phyloP scores from a whole-genome alignment of 37 sponge, comb jelly and placozoan genomes.

The Hexactinellida sp. region DNA sequence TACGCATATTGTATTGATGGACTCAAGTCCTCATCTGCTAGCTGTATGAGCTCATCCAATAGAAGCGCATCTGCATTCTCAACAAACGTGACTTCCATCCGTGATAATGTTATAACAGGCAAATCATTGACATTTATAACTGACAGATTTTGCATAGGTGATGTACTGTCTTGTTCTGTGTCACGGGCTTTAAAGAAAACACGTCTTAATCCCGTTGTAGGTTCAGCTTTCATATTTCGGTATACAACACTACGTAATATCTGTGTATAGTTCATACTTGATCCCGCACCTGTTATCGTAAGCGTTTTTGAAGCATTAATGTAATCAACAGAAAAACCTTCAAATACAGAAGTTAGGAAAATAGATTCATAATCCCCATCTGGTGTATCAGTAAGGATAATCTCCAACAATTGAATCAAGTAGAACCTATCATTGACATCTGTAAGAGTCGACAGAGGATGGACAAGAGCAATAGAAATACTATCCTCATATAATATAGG shows the following conservation, averaged over 20 bases:
- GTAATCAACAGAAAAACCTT: background rate
- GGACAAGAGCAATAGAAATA: background rate
- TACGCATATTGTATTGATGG: background rate
- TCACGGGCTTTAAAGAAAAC: background rate
- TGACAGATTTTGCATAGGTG: background rate
- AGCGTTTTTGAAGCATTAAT: background rate
- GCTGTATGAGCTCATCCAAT: background rate
- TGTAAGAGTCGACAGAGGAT: background rate
- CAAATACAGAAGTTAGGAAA: background rate
- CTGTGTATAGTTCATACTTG: background rate
- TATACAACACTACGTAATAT: background rate
- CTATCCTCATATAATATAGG: background rate
- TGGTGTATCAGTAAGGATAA: background rate
- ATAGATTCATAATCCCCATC: background rate
- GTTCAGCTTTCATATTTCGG: background rate
- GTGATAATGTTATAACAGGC: background rate
- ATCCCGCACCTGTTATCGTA: background rate
- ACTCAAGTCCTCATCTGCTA: background rate
- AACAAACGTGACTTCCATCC: background rate
- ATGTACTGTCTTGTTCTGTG: background rate
- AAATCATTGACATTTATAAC: background rate
- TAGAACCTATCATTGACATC: background rate
- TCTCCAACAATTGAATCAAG: background rate
- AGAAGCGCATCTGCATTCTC: background rate
- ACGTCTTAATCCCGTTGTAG: background rate